Base-by-base conservation (phyloP, 1,140 invertebrate species). In the Drosophila punjabiensis region DNA sequence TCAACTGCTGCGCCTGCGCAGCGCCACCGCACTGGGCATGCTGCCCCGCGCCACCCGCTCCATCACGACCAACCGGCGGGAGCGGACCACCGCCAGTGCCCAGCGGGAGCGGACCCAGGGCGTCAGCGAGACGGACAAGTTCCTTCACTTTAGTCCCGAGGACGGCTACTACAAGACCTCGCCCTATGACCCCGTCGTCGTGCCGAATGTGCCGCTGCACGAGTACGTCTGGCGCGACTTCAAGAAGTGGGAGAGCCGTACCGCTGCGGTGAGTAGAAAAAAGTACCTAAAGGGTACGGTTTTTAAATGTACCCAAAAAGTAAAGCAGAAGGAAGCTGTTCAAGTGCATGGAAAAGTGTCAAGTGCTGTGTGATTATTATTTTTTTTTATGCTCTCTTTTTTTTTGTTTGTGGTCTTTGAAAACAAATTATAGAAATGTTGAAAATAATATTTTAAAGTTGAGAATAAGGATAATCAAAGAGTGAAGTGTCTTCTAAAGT, bases 171-270 rank as follows among this genome's bases (percentile, higher is more conserved):
- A 85, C 50, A 92, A 92, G 75, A 89, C 79, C 35, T 93, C 95
- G 0, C 94, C 94, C 0, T 94, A 90, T 63, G 94, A 94, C 3
- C 92, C 94, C 32, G 66, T 95, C 14, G 87, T 93, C 14, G 92
- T 95, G 53, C 95, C 94, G 0, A 94, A 95, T 68, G 74, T 93
- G 1, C 94, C 94, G 0, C n/a, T 96, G 14, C 93, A 94, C n/a
- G 95, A 96, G 50, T 96, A 94, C 67, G 88, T 96, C 2, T 96
- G 95, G 95, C 90, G 94, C 24, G 94, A 95, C 82, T 76, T 95
- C 14, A 94, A 95, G 3, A 94, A 94, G 86, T 96, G 94, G 94
- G 93, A 94, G 0, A 94, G 96, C 52, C 94, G 94, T 66, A 94
- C 94, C 0, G 94, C 95, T 24, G 74, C 95, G 84, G 96, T 96